These are phyloP conservation scores for Dysidea cf. avara DNA, from an alignment of 37 sponge, comb jelly and placozoan species.

Conservation along the genomic window DNA sequence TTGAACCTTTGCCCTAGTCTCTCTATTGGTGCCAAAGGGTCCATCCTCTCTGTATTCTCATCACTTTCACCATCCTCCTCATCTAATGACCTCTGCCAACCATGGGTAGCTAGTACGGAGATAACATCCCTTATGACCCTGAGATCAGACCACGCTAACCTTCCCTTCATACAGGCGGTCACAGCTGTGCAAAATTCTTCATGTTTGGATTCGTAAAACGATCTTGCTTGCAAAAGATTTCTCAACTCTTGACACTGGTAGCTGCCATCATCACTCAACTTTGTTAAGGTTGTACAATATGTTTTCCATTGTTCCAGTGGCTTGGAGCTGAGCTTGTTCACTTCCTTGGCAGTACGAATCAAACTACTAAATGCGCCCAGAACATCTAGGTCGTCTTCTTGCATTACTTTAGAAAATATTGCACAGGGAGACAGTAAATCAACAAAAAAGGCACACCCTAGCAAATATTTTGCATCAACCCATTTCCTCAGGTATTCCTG, in stretches of 20 bases:
- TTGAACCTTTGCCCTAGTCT: slow-evolving; percentile 36
- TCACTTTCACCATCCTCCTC: slow-evolving; percentile 1
- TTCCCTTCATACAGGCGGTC: slow-evolving; percentile 57
- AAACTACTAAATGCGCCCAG: slow-evolving; percentile 56
- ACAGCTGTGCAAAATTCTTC: slow-evolving; percentile 51
- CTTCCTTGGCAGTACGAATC: slow-evolving; percentile 52
- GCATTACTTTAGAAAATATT: slow-evolving; percentile 62
- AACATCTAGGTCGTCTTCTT: slow-evolving; percentile 48
- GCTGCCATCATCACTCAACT: slow-evolving; percentile 37
- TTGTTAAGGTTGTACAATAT: slow-evolving; percentile 52
- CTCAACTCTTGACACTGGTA: slow-evolving; percentile 55
- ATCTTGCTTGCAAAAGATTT: slow-evolving; percentile 31
- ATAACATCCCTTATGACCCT: slow-evolving; percentile 60
- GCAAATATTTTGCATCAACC: slow-evolving; percentile 60
- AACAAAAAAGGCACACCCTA: slow-evolving; percentile 71
- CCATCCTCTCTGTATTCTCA: not conserved
- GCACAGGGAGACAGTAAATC: slow-evolving; percentile 62
- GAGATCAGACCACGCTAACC: slow-evolving; percentile 71
- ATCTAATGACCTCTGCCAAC: slow-evolving; percentile 54
- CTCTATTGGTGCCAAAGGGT: slow-evolving; percentile 44
- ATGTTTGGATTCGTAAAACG: slow-evolving; percentile 43
- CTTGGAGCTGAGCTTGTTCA: slow-evolving; percentile 50
- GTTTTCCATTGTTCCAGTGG: slow-evolving; percentile 58
- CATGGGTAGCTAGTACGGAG: slow-evolving; percentile 54
- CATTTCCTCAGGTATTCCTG: slow-evolving; percentile 49